These are phyloP conservation scores for Blastobasis lacticolella DNA, from an alignment of 2,888 invertebrate genomes.

Conservation along the genomic window DNA sequence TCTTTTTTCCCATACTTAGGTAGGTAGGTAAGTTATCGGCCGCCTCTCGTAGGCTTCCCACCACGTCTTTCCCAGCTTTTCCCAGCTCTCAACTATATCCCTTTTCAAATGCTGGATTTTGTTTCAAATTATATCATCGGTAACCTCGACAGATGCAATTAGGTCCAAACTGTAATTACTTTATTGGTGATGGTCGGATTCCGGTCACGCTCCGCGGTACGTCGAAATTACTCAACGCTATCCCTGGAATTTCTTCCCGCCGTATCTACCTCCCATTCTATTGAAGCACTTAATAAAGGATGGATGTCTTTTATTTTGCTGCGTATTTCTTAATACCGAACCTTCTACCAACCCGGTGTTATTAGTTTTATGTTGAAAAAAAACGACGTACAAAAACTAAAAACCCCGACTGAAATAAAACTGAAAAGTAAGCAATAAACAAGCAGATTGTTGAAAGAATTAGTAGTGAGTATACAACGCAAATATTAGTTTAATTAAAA, in stretches of 20 bases:
- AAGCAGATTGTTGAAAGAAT: too few species aligned
- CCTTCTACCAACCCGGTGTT: too few species aligned
- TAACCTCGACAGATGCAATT: slow-evolving; percentile 17
- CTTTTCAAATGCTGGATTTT: slow-evolving; percentile 11
- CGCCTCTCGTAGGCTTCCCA: too few species aligned
- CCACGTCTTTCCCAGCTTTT: too few species aligned
- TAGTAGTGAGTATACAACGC: too few species aligned
- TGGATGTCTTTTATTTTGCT: slow-evolving; percentile 6
- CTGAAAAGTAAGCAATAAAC: too few species aligned
- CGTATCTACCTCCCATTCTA: neutral
- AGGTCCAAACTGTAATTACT: slow-evolving; percentile 17
- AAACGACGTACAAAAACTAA: too few species aligned
- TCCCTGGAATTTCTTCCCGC: slow-evolving; percentile 13
- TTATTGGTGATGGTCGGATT: slow-evolving; percentile 18
- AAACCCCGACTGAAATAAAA: too few species aligned
- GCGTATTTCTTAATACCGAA: neutral
- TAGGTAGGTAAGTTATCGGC: too few species aligned
- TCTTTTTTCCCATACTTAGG: too few species aligned
- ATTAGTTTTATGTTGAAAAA: too few species aligned
- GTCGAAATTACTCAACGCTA: slow-evolving; percentile 19
- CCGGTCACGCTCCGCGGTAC: slow-evolving; percentile 17
- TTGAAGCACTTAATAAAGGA: slow-evolving; percentile 7
- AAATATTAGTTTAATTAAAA: too few species aligned
- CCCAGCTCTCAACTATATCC: neutral
- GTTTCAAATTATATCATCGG: slow-evolving; percentile 14